These are phyloP conservation scores for Mya arenaria DNA, from an alignment of 1,140 invertebrate genomes.

Conservation along the genomic window DNA sequence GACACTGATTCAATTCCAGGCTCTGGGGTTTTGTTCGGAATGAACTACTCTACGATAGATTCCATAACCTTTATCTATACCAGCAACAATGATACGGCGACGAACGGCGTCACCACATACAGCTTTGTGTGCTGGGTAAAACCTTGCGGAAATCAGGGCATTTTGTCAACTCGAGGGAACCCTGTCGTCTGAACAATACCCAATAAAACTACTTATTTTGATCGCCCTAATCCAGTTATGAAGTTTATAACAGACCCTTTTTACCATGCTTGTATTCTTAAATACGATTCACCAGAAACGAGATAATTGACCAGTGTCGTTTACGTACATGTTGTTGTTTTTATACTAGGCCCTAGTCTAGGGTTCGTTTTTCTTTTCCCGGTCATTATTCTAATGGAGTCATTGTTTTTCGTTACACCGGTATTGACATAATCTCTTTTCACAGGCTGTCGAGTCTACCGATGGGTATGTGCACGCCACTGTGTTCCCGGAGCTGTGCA, in stretches of 20 bases:
- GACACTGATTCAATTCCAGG: neutral
- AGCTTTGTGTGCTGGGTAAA: constrained; percentile 30
- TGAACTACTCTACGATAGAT: neutral
- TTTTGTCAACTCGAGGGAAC: neutral
- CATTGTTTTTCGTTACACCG: neutral
- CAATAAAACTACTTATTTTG: neutral
- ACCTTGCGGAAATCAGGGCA: too few species aligned
- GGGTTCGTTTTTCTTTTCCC: neutral
- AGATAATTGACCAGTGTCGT: neutral
- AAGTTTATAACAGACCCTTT: neutral
- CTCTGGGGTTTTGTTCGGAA: constrained; percentile 24
- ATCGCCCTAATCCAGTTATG: neutral
- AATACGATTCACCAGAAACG: neutral
- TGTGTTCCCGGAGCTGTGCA: constrained; percentile 2
- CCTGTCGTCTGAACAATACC: neutral
- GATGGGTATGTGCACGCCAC: neutral
- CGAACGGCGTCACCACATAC: neutral
- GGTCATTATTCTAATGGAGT: neutral
- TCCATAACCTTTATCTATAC: constrained; percentile 21
- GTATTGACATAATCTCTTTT: neutral
- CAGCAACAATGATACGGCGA: constrained; percentile 26
- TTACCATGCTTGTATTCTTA: neutral
- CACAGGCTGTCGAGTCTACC: neutral
- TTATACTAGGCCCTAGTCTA: neutral
- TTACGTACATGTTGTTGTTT: neutral